Evolutionary conservation across 1,140 invertebrate species (phyloP).

Genomic region (Macrostomum lignano): DNA sequence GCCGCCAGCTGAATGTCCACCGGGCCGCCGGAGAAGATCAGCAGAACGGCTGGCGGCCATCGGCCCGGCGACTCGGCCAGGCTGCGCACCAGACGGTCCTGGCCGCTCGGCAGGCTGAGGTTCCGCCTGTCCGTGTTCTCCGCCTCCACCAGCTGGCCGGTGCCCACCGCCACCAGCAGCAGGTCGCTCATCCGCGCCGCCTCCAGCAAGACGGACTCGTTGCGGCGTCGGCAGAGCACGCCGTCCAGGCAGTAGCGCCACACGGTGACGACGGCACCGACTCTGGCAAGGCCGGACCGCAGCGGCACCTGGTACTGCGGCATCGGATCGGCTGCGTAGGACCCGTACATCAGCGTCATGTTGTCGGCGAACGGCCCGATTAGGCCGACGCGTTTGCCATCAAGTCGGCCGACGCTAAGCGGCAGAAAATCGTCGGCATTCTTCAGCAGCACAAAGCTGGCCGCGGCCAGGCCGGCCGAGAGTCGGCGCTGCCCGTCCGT

Average conservation of each 20-base stretch:
- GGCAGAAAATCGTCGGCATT: conserved; percentile 13
- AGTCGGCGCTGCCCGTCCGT: conserved; percentile 12
- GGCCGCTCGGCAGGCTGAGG: conserved; percentile 4
- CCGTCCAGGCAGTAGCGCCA: conserved; percentile 1
- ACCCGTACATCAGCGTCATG: conserved; percentile 16
- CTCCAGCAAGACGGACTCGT: too few species aligned
- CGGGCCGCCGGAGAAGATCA: conserved; percentile 17
- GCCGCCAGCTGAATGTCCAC: conserved; percentile 13
- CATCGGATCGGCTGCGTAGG: conserved; percentile 13
- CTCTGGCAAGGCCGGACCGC: conserved; percentile 10
- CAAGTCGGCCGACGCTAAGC: conserved; percentile 5
- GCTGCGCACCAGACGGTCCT: conserved; percentile 4
- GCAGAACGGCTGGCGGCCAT: conserved; percentile 11
- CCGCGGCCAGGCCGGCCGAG: conserved; percentile 11
- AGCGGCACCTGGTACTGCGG: conserved; percentile 14
- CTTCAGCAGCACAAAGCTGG: conserved; percentile 17
- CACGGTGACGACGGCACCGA: too few species aligned
- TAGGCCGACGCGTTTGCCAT: not conserved
- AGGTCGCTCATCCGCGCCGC: too few species aligned
- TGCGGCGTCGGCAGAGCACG: too few species aligned
- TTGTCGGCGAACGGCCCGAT: conserved; percentile 24
- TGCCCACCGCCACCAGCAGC: conserved; percentile 5
- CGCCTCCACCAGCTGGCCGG: too few species aligned
- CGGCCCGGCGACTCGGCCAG: too few species aligned
- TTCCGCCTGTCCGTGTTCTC: conserved; percentile 5